Percentiles rank a stretch among this genome's conserved stretches.
Evolutionary conservation across 2,888 invertebrate genomes (phyloP).

Genomic region (Dugesia japonica): DNA sequence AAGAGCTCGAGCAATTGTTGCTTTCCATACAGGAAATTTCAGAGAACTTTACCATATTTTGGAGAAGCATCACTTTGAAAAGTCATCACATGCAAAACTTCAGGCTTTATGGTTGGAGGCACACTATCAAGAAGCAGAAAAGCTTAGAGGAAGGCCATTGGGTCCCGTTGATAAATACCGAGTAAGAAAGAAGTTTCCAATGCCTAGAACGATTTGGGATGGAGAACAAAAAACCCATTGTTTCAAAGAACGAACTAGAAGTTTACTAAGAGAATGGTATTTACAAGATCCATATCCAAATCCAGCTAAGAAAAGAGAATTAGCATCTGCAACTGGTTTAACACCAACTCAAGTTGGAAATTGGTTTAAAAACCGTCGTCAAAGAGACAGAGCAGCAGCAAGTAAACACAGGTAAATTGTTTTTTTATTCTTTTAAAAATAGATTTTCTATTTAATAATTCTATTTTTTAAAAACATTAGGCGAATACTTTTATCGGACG

Average conservation of each 20-base stretch:
- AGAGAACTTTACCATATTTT: constrained; percentile 72
- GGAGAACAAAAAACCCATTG: constrained; percentile 88
- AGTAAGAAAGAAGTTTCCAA: constrained; percentile 76
- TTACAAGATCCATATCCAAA: constrained; percentile 89
- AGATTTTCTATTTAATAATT: not conserved
- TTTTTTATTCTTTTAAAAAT: too few relatives aligned
- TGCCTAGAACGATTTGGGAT: constrained; percentile 81
- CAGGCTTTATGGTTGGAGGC: constrained; percentile 81
- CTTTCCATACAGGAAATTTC: constrained; percentile 74
- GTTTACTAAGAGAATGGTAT: constrained; percentile 88
- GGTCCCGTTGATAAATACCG: constrained; percentile 83
- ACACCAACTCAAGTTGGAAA: constrained; percentile 82
- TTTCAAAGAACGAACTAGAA: constrained; percentile 79
- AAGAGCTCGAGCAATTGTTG: constrained; percentile 67
- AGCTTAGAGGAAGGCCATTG: constrained; percentile 68
- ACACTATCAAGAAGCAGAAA: constrained; percentile 79
- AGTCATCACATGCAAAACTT: constrained; percentile 70
- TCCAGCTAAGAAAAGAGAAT: constrained; percentile 74
- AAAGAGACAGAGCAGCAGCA: constrained; percentile 71
- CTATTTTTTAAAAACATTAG: not conserved
- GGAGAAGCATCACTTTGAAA: constrained; percentile 73
- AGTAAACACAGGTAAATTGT: constrained; percentile 73
- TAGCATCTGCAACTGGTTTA: constrained; percentile 73
- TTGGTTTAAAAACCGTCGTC: constrained; percentile 77
- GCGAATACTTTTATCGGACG: not conserved